phyloP scores from a whole-genome alignment of 2,113 vertebrate genomes.

The Chionis minor region DNA sequence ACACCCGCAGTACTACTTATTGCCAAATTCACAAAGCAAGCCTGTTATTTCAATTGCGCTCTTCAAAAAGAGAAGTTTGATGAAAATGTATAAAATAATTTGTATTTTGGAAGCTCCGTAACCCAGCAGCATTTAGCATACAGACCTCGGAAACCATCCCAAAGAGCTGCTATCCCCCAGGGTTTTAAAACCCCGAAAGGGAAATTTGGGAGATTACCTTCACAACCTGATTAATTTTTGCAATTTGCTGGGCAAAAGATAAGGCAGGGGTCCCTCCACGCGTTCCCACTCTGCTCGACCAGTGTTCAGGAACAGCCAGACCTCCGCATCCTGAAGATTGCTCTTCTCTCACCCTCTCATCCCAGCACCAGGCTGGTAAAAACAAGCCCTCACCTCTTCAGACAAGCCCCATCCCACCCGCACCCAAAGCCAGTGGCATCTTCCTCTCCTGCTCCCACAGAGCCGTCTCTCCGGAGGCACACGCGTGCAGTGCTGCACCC shows the following conservation, averaged over 20 bases:
- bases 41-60: background rate
- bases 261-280: background rate
- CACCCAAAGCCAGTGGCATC: background rate
- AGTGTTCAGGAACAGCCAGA: rapidly evolving
- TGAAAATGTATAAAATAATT: background rate
- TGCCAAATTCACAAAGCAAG: background rate
- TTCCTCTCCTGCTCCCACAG: background rate
- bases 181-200: background rate
- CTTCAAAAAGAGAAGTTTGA: background rate
- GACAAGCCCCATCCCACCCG: background rate
- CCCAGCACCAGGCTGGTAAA: background rate
- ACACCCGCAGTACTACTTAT: background rate
- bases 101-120: background rate
- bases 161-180: background rate
- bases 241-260: background rate
- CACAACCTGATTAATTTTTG: background rate
- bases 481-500: rapidly evolving
- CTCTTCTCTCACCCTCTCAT: background rate
- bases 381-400: background rate
- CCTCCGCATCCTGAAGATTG: rapidly evolving
- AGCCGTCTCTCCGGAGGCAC: rapidly evolving
- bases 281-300: background rate
- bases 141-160: background rate
- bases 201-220: background rate
- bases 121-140: background rate